A percentile compares a stretch with the other conserved stretches of the same genome.
Evolutionary conservation across 1,140 invertebrate genomes (phyloP).

Genomic region (Zaprionus taronus): DNA sequence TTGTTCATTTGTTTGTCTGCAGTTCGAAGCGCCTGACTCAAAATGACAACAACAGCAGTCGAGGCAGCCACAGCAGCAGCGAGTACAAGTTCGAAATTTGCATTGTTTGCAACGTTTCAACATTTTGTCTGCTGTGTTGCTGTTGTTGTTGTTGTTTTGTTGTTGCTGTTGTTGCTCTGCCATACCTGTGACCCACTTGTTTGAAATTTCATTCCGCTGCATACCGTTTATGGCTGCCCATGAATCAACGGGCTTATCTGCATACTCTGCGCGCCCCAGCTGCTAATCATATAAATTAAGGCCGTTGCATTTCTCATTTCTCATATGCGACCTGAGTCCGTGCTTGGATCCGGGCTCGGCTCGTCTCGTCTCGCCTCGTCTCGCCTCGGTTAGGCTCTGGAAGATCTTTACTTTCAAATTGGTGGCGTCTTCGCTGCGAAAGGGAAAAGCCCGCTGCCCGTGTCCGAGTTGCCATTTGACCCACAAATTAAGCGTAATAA

Average conservation of each 20-base stretch:
- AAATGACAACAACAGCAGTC: conserved; percentile 56
- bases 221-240: conserved; percentile 50
- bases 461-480: conserved; percentile 67
- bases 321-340: conserved; percentile 30
- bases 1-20: conserved; percentile 40
- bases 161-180: conserved; percentile 22
- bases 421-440: conserved; percentile 50
- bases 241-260: conserved; percentile 76
- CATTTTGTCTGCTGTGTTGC: conserved; percentile 17
- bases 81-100: conserved; percentile 54
- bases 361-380: background rate
- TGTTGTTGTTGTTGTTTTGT: conserved; percentile 3
- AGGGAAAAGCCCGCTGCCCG: conserved; percentile 60
- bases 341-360: background rate
- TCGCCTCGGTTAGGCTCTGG: too few relatives aligned
- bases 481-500: conserved; percentile 82
- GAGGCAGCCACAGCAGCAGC: conserved; percentile 2
- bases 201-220: conserved; percentile 56
- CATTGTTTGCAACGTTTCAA: conserved; percentile 62
- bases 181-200: conserved; percentile 59
- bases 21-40: conserved; percentile 64
- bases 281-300: conserved; percentile 81
- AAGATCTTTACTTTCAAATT: conserved; percentile 77
- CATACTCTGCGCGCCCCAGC: conserved; percentile 45
- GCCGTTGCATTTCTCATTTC: conserved; percentile 53